Percentiles rank a stretch among this genome's conserved stretches.
These are phyloP conservation scores for Phenganax subtilis DNA, from an alignment of 92 coral and sea anemone genomes.

Conservation along the genomic window DNA sequence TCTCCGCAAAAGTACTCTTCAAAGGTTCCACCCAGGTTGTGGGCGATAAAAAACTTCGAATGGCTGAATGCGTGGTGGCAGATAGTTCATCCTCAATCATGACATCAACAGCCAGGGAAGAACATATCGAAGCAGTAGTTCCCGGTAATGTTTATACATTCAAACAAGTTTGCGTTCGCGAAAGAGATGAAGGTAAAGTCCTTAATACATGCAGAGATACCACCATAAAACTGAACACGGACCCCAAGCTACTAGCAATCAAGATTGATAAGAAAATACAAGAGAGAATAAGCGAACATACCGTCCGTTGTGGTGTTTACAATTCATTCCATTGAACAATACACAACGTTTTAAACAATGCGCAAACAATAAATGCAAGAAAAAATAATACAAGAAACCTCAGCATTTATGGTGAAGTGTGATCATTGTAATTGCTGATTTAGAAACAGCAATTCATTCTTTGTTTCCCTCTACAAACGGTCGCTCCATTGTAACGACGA, in stretches of 20 bases:
- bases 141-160: conserved; percentile 36
- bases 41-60: conserved; percentile 23
- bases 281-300: neutral
- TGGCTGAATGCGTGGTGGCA: conserved; percentile 28
- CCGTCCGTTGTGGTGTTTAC: neutral
- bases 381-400: conserved; percentile 32
- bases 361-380: conserved; percentile 39
- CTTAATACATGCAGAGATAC: conserved; percentile 40
- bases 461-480: too few species aligned
- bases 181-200: conserved; percentile 39
- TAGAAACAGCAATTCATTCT: too few species aligned
- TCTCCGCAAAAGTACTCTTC: conserved; percentile 35
- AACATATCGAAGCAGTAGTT: conserved; percentile 24
- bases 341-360: conserved; percentile 31
- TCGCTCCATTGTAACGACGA: too few species aligned
- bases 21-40: conserved; percentile 31
- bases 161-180: conserved; percentile 17
- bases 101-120: conserved; percentile 29
- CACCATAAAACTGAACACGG: conserved; percentile 8
- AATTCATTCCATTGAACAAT: conserved; percentile 35
- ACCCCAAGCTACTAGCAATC: neutral
- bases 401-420: conserved; percentile 32
- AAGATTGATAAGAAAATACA: conserved; percentile 4
- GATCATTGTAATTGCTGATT: conserved; percentile 3
- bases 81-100: conserved; percentile 38